Percentiles rank a stretch among this genome's conserved stretches.
These are phyloP conservation scores for Melanotaenia trifasciata DNA, from an alignment of 2,797 vertebrate genomes.

Conservation along the genomic window DNA sequence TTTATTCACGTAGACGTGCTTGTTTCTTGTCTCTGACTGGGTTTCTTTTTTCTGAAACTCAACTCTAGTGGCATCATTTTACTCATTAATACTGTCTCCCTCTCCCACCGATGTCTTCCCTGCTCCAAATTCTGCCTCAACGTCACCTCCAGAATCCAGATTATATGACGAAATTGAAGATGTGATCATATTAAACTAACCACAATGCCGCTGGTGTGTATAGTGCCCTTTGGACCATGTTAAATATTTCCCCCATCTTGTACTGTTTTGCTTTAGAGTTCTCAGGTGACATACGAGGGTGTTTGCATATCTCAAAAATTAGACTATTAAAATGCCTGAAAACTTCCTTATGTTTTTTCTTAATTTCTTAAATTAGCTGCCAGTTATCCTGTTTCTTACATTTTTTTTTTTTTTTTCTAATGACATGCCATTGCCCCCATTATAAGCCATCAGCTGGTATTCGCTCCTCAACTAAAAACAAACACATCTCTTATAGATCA, in stretches of 20 bases:
- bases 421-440: background rate
- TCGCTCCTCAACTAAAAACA: conserved; percentile 21
- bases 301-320: background rate
- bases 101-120: background rate
- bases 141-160: background rate
- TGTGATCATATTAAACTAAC: no score
- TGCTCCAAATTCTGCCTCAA: background rate
- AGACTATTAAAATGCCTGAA: background rate
- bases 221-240: no score
- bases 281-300: background rate
- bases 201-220: no score
- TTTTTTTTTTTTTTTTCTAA: conserved; percentile 11
- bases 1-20: background rate
- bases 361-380: background rate
- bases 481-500: background rate
- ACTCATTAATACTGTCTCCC: background rate
- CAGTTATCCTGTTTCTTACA: conserved; percentile 2
- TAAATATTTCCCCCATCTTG: background rate
- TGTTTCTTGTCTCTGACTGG: background rate
- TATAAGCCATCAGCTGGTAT: conserved; percentile 20
- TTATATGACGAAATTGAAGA: background rate
- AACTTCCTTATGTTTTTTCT: background rate
- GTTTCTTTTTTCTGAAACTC: background rate
- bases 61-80: conserved; percentile 6
- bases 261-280: background rate